Evolutionary conservation across 2,888 invertebrate genomes (phyloP), one percentile per base, ranked within the genome.

Genomic region (Diarsia mendica): DNA sequence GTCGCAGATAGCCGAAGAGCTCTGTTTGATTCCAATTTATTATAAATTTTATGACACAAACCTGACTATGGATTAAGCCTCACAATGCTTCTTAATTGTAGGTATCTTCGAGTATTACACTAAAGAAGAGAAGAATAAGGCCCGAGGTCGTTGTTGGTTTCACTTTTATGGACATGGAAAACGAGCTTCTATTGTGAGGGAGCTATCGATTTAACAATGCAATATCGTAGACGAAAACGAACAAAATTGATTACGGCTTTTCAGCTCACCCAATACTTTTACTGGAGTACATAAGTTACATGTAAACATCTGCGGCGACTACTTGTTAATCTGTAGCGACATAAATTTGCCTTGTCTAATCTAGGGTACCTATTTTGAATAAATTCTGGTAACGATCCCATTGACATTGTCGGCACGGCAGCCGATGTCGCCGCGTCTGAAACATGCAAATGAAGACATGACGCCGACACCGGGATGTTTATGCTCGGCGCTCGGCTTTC

Each of bases 391-490:
- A 91, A 91, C 89, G 89, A 89, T 90, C 90, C 89, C 91, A 93
- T 93, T 91, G 93, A 91, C 91, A 92, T 91, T 90, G 93, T 92
- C 90, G 87, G 90, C 91, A 89, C 90, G 90, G 90, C 84, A 88
- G 91, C 85, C 87, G 90, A 89, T 89, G 91, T 90, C 82, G 88
- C 87, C 88, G 82, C 86, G 87, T 86, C 89, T 89, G 91, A 91
- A 92, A 92, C 92, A 96, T 96, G 95, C 93, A 95, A 96, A 96
- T 95, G 93, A 94, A 93, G 94, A 93, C 94, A 93, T 93, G 94
- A 93, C 89, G 91, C 90, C 92, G 90, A 91, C 92, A 91, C 89
- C 87, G 91, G 89, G 89, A 92, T 94, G 93, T 95, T 95, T 93
- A 94, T 92, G 91, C 88, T 90, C 88, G 85, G 88, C 86, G 70